Evolutionary conservation across 1,140 invertebrate species (phyloP).

Genomic region (Spodoptera frugiperda): DNA sequence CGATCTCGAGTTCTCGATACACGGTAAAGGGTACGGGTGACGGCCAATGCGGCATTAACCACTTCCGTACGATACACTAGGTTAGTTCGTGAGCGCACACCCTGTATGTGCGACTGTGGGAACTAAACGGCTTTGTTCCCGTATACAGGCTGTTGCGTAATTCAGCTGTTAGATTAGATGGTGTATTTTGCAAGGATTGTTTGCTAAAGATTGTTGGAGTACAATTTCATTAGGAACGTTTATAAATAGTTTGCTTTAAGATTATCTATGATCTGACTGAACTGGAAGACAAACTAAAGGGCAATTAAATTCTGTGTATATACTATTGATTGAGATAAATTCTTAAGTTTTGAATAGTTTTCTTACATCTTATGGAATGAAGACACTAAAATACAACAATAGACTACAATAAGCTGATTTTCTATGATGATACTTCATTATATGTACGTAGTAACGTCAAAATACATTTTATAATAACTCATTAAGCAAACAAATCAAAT

Average conservation of each 20-base stretch:
- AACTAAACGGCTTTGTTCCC: constrained; percentile 69
- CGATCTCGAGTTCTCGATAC: constrained; percentile 48
- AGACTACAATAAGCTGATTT: too few species aligned
- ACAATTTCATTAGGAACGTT: not conserved
- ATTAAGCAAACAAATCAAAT: not conserved
- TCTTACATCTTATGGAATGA: too few species aligned
- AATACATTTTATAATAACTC: too few species aligned
- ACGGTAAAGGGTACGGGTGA: constrained; percentile 80
- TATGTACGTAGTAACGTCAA: too few species aligned
- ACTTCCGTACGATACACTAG: constrained; percentile 80
- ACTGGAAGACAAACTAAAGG: not conserved
- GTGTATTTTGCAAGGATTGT: not conserved
- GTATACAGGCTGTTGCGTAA: constrained; percentile 64
- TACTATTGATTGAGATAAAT: too few species aligned
- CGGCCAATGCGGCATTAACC: constrained; percentile 70
- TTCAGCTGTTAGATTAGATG: constrained; percentile 1
- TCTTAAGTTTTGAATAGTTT: too few species aligned
- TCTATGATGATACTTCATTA: too few species aligned
- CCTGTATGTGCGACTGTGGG: constrained; percentile 82
- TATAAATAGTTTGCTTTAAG: too few species aligned
- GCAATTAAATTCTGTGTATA: too few species aligned
- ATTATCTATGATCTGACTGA: too few species aligned
- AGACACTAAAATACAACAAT: too few species aligned
- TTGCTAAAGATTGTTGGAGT: not conserved
- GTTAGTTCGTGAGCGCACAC: constrained; percentile 82